Percentiles rank a stretch among this genome's conserved stretches.
These are phyloP conservation scores for Vireo altiloquus DNA, from an alignment of 2,113 vertebrate genomes.

Conservation along the genomic window DNA sequence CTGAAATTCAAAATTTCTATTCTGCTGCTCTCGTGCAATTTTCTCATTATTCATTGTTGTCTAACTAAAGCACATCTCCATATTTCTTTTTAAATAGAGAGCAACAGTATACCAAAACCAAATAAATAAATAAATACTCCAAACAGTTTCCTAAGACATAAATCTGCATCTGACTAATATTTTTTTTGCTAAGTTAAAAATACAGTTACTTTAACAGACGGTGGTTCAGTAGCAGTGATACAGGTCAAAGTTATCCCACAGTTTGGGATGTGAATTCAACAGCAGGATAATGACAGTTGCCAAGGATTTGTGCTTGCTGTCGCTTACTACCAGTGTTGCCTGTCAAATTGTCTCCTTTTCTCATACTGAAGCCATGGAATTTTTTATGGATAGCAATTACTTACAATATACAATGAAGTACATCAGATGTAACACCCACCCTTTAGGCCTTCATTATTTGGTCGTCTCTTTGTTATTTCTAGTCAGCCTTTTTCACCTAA, in stretches of 20 bases:
- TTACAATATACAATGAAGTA: constrained; percentile 69
- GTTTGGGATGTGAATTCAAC: constrained; percentile 74
- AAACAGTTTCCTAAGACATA: constrained; percentile 5
- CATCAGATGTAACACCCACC: constrained; percentile 75
- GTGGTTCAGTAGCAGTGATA: constrained; percentile 44
- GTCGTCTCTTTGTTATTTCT: constrained; percentile 61
- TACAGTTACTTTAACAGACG: constrained; percentile 23
- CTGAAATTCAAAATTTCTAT: neutral
- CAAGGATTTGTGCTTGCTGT: constrained; percentile 74
- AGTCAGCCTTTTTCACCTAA: constrained; percentile 63
- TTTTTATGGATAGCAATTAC: constrained; percentile 78
- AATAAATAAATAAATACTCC: neutral
- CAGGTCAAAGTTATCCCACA: constrained; percentile 63
- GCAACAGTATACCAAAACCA: neutral
- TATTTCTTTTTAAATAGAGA: neutral
- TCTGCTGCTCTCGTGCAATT: neutral
- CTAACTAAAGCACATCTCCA: neutral
- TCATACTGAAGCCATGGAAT: constrained; percentile 69
- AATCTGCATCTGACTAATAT: constrained; percentile 24
- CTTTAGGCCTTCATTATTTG: constrained; percentile 77
- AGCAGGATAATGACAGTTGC: constrained; percentile 79
- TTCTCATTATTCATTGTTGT: neutral
- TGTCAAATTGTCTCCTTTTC: constrained; percentile 75
- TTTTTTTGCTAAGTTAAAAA: constrained; percentile 51
- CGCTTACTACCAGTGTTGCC: constrained; percentile 68